A percentile compares a stretch with the other conserved stretches of the same genome.
Conservation (phyloP, 2,113 vertebrate species). For the Grus americana region DNA sequence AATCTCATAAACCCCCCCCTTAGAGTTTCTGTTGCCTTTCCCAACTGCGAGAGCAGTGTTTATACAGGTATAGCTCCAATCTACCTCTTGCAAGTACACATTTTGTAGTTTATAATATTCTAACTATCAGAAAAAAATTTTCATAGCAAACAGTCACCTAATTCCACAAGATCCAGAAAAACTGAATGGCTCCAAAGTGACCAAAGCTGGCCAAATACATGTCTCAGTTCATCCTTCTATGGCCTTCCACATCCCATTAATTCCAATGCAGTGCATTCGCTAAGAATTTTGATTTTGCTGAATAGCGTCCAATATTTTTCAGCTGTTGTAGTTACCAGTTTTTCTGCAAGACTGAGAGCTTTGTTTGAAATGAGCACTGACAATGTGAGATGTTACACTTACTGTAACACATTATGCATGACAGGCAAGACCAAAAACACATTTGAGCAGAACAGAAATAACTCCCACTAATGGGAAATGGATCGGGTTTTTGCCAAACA, state of each 20-base stretch:
- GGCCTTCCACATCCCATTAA: background rate
- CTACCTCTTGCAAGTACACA: background rate
- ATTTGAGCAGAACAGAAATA: background rate
- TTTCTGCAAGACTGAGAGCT: background rate
- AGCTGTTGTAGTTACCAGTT: background rate
- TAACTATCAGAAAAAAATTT: background rate
- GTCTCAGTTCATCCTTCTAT: background rate
- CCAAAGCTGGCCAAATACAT: background rate
- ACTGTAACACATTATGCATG: background rate
- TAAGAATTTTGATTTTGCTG: background rate
- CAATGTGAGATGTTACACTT: conserved; percentile 1
- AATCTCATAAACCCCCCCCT: background rate
- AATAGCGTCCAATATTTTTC: conserved; percentile 8
- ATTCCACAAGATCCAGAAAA: background rate
- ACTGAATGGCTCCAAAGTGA: background rate
- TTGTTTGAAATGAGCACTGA: conserved; percentile 8
- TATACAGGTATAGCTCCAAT: background rate
- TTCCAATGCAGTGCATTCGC: background rate
- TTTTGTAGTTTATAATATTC: background rate
- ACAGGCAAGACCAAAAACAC: conserved; percentile 30
- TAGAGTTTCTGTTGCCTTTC: background rate
- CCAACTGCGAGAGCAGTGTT: background rate
- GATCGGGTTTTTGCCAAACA: background rate
- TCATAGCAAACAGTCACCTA: background rate
- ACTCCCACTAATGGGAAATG: background rate